Percentiles rank a stretch among this genome's conserved stretches.
These are phyloP conservation scores for Chiridota heheva DNA, from an alignment of 35 echinoderm and acorn worm species.

Conservation along the genomic window DNA sequence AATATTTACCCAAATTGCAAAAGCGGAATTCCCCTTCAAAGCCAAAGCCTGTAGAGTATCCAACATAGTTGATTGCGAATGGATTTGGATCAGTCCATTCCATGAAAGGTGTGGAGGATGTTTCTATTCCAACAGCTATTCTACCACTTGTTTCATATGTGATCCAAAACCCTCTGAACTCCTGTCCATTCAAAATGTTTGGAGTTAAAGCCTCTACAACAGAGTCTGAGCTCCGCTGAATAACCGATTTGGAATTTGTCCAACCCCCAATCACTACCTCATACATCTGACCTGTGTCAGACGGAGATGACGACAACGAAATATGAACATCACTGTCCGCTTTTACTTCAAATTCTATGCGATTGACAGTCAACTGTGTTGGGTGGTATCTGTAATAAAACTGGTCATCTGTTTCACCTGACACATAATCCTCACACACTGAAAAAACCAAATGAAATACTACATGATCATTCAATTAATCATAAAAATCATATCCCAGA, in stretches of 20 bases:
- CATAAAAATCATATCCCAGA: not conserved
- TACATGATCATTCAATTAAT: not conserved
- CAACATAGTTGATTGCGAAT: conserved; percentile 53
- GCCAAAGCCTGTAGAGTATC: conserved; percentile 65
- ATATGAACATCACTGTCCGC: conserved; percentile 75
- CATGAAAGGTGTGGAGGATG: conserved; percentile 44
- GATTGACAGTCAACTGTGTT: conserved; percentile 19
- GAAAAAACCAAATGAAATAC: not conserved
- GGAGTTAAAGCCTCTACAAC: conserved; percentile 41
- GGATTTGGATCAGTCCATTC: conserved; percentile 70
- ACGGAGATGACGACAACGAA: conserved; percentile 26
- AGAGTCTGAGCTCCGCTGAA: conserved; percentile 20
- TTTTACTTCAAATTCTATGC: conserved; percentile 66
- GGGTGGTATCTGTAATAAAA: conserved; percentile 67
- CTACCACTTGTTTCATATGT: conserved; percentile 53
- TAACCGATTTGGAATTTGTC: conserved; percentile 53
- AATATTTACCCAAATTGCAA: conserved; percentile 59
- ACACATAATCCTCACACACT: conserved; percentile 57
- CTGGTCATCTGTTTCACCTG: conserved; percentile 28
- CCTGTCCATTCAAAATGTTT: conserved; percentile 39
- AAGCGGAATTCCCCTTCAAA: conserved; percentile 53
- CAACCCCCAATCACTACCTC: conserved; percentile 82
- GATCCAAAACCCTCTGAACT: conserved; percentile 75
- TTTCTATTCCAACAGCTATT: conserved; percentile 65
- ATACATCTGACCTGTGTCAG: conserved; percentile 54